Conservation (phyloP, 1,140 invertebrate genomes). For the Caenorhabditis briggsae region DNA sequence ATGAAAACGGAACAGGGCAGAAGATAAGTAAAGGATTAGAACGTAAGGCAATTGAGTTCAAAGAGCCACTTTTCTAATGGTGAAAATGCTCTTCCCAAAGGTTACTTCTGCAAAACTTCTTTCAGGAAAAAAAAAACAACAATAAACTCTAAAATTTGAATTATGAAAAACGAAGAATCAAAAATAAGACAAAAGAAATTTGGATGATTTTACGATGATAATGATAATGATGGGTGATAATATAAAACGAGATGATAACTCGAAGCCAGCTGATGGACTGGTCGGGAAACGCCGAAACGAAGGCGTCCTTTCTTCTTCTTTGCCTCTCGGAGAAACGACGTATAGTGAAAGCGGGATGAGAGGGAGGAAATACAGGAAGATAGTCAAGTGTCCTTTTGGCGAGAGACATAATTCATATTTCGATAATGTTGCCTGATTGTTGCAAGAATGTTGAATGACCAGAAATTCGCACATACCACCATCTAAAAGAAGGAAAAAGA, state of each 20-base stretch:
- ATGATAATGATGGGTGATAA: conserved; percentile 14
- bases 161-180: background rate
- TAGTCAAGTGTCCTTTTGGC: conserved; percentile 51
- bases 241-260: conserved; percentile 25
- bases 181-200: conserved; percentile 32
- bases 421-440: conserved; percentile 52
- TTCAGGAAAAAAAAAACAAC: background rate
- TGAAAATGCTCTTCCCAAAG: no score
- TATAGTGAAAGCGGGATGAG: conserved; percentile 25
- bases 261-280: conserved; percentile 18
- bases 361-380: conserved; percentile 3
- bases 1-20: no score
- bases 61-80: no score
- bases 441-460: conserved; percentile 52
- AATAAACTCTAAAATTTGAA: background rate
- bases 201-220: conserved; percentile 43
- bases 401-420: conserved; percentile 54
- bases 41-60: no score
- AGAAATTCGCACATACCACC: conserved; percentile 14
- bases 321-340: background rate
- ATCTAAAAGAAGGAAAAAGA: background rate
- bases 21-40: no score
- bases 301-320: background rate
- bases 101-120: no score
- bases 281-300: conserved; percentile 27